Evolutionary conservation across 2,113 vertebrate genomes (phyloP).

Genomic region (Calyptomena viridis): DNA sequence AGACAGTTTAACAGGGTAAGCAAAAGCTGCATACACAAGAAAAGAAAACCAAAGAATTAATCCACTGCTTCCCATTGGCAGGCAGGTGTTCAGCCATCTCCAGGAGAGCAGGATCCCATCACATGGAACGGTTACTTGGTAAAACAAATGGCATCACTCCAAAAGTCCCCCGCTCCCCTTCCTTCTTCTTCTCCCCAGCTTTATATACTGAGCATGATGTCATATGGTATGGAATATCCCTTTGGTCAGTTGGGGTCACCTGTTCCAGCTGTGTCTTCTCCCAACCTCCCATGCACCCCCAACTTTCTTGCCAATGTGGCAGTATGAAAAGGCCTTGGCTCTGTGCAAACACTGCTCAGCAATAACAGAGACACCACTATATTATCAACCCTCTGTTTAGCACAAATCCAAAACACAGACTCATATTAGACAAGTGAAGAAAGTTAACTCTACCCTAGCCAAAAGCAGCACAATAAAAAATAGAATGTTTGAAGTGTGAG

Average conservation of each 20-base stretch:
- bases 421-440: neutral
- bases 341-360: neutral
- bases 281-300: neutral
- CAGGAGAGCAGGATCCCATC: neutral
- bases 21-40: neutral
- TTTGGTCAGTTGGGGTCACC: neutral
- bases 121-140: neutral
- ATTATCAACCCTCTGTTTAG: neutral
- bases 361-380: neutral
- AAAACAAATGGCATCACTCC: neutral
- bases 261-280: neutral
- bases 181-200: neutral
- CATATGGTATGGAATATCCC: neutral
- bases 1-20: neutral
- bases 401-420: neutral
- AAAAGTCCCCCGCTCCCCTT: neutral
- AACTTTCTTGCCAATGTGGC: neutral
- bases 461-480: neutral
- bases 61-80: neutral
- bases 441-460: neutral
- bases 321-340: neutral
- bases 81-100: neutral
- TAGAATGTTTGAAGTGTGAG: neutral
- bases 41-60: neutral
- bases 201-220: neutral